These are phyloP conservation scores for Marronus borbonicus DNA, from an alignment of 2,888 invertebrate species.

Conservation along the genomic window DNA sequence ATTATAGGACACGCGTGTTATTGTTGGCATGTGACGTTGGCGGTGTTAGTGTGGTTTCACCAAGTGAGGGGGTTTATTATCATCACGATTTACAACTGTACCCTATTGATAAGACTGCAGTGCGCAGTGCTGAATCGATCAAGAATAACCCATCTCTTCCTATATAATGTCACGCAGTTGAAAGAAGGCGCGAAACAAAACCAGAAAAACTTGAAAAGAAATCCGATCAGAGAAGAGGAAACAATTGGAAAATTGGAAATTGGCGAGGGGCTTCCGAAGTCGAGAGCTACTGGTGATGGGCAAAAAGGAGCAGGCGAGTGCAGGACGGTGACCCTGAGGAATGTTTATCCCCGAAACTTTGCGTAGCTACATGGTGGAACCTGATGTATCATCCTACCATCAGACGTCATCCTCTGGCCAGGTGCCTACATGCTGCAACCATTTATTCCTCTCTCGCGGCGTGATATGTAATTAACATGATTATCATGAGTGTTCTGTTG, in stretches of 20 bases:
- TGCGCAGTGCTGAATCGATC: constrained; percentile 66
- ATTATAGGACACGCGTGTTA: constrained; percentile 54
- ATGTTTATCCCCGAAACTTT: constrained; percentile 95
- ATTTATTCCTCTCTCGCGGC: constrained; percentile 66
- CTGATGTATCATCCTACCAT: constrained; percentile 94
- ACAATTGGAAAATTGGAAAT: neutral
- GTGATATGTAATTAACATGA: constrained; percentile 73
- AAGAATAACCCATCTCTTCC: constrained; percentile 57
- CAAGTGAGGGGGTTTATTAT: constrained; percentile 31
- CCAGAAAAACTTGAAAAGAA: constrained; percentile 1
- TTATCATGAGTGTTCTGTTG: constrained; percentile 71
- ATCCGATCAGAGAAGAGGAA: neutral
- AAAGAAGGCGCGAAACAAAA: constrained; percentile 46
- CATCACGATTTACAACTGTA: neutral
- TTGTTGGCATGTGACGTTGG: constrained; percentile 58
- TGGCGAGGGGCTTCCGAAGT: constrained; percentile 23
- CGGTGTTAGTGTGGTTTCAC: constrained; percentile 50
- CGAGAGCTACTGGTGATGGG: constrained; percentile 64
- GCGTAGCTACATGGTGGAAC: constrained; percentile 96
- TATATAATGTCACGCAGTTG: constrained; percentile 55
- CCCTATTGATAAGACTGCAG: constrained; percentile 58
- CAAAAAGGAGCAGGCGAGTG: constrained; percentile 66
- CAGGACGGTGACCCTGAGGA: constrained; percentile 71
- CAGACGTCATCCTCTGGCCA: constrained; percentile 96
- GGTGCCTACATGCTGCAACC: constrained; percentile 79